Conservation (phyloP, 2,797 vertebrate species). For the Anas bernieri region DNA sequence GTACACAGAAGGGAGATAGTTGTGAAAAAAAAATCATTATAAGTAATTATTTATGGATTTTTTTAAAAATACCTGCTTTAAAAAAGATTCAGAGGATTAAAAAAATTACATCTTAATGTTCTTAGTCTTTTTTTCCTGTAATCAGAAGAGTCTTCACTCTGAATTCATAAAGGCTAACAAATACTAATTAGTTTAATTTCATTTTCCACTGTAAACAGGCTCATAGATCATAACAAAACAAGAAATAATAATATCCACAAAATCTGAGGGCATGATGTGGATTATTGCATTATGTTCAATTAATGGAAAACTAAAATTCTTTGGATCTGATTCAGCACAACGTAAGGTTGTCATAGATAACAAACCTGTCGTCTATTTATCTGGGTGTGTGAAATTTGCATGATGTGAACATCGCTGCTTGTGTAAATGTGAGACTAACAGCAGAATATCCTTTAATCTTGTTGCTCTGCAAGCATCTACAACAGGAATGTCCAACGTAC, state of each 20-base stretch:
- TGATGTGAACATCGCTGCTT: not conserved
- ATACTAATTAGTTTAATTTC: not conserved
- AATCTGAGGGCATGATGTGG: not conserved
- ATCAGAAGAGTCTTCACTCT: not conserved
- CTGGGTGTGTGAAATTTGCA: rapidly evolving
- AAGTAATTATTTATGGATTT: not conserved
- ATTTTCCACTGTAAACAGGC: not conserved
- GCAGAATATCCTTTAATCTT: not conserved
- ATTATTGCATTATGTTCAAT: not conserved
- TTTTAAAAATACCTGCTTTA: not conserved
- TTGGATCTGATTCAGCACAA: not conserved
- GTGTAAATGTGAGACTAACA: not conserved
- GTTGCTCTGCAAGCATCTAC: not conserved
- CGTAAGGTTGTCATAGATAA: not conserved
- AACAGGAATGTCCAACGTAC: rapidly evolving
- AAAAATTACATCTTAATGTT: not conserved
- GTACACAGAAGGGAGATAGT: not conserved
- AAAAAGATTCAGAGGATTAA: not conserved
- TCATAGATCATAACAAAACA: not conserved
- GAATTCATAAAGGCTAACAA: not conserved
- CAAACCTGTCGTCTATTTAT: not conserved
- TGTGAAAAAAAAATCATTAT: not conserved
- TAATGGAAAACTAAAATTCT: not conserved
- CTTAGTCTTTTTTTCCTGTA: not conserved
- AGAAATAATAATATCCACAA: not conserved